phyloP scores from a whole-genome alignment of 2,888 invertebrate genomes.

The Morinoia aosen region DNA sequence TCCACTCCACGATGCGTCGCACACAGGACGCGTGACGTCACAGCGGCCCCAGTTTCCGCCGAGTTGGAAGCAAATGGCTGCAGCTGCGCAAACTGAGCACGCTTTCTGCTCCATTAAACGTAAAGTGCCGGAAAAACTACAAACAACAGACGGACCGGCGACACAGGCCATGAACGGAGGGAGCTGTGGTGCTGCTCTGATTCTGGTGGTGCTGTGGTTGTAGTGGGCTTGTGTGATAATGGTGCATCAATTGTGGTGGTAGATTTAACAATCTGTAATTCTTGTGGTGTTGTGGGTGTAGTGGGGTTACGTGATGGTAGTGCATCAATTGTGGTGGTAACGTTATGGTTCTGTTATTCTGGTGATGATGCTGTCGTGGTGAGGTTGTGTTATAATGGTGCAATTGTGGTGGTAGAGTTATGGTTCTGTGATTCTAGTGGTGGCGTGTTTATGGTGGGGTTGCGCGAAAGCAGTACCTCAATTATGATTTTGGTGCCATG shows the following conservation, averaged over 20 bases:
- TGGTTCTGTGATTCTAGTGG: too few species aligned
- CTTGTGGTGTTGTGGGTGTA: not conserved
- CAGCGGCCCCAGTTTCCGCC: not conserved
- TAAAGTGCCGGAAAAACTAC: slow-evolving; percentile 16
- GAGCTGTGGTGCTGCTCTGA: not conserved
- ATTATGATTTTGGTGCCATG: too few species aligned
- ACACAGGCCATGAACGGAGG: slow-evolving; percentile 2
- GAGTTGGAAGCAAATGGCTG: slow-evolving; percentile 5
- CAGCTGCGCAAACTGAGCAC: not conserved
- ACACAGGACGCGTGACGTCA: not conserved
- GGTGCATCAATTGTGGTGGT: not conserved
- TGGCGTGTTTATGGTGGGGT: too few species aligned
- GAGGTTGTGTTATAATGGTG: too few species aligned
- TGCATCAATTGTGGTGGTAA: not conserved
- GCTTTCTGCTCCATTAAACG: slow-evolving; percentile 22
- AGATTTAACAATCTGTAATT: not conserved
- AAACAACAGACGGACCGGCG: slow-evolving; percentile 4
- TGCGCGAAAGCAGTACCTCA: too few species aligned
- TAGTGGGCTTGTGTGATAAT: not conserved
- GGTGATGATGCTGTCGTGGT: too few species aligned
- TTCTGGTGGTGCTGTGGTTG: not conserved
- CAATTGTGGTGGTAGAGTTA: too few species aligned
- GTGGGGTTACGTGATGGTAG: not conserved
- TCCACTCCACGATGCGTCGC: not conserved
- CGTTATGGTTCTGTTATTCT: not conserved